Conservation (phyloP, 2,888 invertebrate genomes). For the Pammene aurita region DNA sequence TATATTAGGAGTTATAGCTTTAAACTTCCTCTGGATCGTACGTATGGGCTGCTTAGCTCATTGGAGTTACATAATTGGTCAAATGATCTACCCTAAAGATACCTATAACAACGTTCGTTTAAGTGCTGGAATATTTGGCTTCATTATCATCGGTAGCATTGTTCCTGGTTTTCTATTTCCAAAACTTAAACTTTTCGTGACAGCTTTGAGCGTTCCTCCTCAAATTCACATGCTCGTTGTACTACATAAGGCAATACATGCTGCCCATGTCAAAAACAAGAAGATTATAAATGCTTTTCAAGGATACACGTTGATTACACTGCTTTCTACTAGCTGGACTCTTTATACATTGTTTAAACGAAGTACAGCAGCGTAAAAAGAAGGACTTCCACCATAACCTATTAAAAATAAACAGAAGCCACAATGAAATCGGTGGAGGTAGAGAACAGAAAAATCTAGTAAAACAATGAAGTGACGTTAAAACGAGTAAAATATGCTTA, state of each 20-base stretch:
- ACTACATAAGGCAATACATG: constrained; percentile 19
- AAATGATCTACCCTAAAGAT: constrained; percentile 27
- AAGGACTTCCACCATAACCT: too few relatives aligned
- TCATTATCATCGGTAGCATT: constrained; percentile 29
- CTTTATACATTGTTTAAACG: constrained; percentile 20
- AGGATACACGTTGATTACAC: constrained; percentile 26
- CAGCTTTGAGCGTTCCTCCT: constrained; percentile 33
- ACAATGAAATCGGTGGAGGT: too few relatives aligned
- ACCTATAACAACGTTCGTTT: constrained; percentile 16
- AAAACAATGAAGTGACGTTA: neutral
- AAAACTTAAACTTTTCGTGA: constrained; percentile 18
- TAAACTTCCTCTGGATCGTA: constrained; percentile 25
- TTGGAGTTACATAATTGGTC: constrained; percentile 43
- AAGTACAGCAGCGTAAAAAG: neutral
- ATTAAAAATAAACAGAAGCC: too few relatives aligned
- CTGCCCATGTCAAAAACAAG: constrained; percentile 12
- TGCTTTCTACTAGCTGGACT: constrained; percentile 31
- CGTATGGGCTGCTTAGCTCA: constrained; percentile 39
- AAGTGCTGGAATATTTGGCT: constrained; percentile 23
- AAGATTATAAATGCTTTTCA: constrained; percentile 17
- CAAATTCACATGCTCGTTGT: constrained; percentile 34
- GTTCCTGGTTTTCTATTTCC: constrained; percentile 33
- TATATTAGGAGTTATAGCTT: constrained; percentile 18
- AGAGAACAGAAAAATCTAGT: too few relatives aligned
- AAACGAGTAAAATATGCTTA: neutral